Evolutionary conservation across 1,140 invertebrate genomes (phyloP).

Genomic region (Neotoxoptera formosana): DNA sequence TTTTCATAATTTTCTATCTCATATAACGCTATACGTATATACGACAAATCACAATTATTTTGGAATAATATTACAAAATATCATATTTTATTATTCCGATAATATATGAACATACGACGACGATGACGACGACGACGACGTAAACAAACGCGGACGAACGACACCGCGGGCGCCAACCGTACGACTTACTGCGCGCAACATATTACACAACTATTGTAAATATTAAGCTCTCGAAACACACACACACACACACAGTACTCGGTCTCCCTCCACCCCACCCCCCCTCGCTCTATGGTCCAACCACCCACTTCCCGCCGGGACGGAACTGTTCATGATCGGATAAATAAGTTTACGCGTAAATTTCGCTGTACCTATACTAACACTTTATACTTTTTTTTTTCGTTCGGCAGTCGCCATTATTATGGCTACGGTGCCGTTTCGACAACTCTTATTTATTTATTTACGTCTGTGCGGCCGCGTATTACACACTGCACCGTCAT

Average conservation of each 20-base stretch:
- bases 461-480: background rate
- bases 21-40: too few relatives aligned
- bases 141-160: background rate
- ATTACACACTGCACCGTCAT: background rate
- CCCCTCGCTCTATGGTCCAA: fast-evolving
- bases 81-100: background rate
- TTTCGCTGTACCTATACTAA: background rate
- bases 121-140: too few relatives aligned
- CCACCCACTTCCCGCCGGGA: too few relatives aligned
- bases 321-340: background rate
- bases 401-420: background rate
- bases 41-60: background rate
- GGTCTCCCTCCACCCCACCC: background rate
- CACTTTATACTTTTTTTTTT: background rate
- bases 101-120: background rate
- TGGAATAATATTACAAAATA: background rate
- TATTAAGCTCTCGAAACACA: background rate
- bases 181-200: background rate
- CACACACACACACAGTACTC: too few relatives aligned
- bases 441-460: background rate
- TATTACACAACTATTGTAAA: background rate
- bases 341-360: background rate
- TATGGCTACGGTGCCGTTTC: background rate
- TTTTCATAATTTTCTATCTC: background rate
- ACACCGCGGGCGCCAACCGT: too few relatives aligned